Base-by-base conservation (phyloP, 2,888 invertebrate species). In the Orthonychiurus folsomi region DNA sequence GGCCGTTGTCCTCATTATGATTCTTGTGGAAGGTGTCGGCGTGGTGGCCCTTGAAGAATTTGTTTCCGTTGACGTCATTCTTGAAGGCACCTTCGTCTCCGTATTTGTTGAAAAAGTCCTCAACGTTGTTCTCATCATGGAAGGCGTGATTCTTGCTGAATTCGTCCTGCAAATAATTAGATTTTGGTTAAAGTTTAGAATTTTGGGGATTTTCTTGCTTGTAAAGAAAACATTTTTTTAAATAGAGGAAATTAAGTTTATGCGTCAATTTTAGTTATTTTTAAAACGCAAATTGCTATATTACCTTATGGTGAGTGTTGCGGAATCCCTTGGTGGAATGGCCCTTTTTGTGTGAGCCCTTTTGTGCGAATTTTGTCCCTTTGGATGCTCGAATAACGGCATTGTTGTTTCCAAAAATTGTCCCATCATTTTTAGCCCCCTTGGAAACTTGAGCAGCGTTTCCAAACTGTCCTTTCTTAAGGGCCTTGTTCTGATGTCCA, bases 51-150 rank as follows among this genome's bases (percentile, higher is more conserved):
- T 71, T 71, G 68, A 67, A 69, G 62, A 66, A 69, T 58, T 71
- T 66, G 48, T 69, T 66, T 21, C 71, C 71, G 37, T 66, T 64
- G 2, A 62, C 60, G 56, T 69, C 66, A 47, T 69, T 71, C 52
- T 69, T 68, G 61, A 71, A 71, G 23, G 69, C 69, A 26, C 71
- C 71, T 59, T 71, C 71, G 59, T 71, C 71, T 25, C 71, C 71
- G 56, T 66, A 71, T 54, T 69, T 68, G 65, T 69, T 66, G 58
- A 65, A 69, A 64, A 69, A 71, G 61, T 69, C 66, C 21, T 63
- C 66, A 15, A 63, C 67, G 23, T 71, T 64, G 60, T 69, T 69
- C 27, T 64, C 63, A 59, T 71, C 71, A 56, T 71, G 71, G 66
- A 71, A 71, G 26, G 62, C 59, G n/a, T 71, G 71, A 47, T 59